Percentiles rank a stretch among this genome's conserved stretches.
Evolutionary conservation across 2,113 vertebrate species (phyloP).

Genomic region (Spea multiplicata): DNA sequence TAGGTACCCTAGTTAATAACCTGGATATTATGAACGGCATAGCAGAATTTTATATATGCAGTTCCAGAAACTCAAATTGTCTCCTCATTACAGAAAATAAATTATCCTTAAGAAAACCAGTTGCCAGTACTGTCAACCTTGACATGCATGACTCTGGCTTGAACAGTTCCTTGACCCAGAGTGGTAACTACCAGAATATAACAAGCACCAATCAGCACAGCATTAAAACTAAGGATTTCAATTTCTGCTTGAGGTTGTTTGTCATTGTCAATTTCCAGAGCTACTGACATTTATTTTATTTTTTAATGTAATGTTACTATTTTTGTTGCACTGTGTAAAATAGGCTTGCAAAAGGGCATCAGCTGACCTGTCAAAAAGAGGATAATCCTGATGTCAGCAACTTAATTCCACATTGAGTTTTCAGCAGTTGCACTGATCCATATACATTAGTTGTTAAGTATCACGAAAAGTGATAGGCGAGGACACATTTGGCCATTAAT

Average conservation of each 20-base stretch:
- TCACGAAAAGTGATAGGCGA: no score
- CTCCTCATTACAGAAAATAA: conserved; percentile 38
- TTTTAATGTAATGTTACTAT: conserved; percentile 4
- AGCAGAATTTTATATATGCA: background rate
- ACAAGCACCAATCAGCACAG: conserved; percentile 33
- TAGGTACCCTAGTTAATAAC: background rate
- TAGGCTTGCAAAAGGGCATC: background rate
- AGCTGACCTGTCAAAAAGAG: background rate
- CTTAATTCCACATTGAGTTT: background rate
- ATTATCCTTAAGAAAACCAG: conserved; percentile 1
- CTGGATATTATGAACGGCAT: background rate
- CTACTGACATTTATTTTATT: background rate
- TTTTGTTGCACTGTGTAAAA: conserved; percentile 8
- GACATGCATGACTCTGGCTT: conserved; percentile 1
- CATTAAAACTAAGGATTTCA: conserved; percentile 1
- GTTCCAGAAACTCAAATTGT: background rate
- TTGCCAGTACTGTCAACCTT: conserved; percentile 28
- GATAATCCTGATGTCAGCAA: background rate
- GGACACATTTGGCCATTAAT: background rate
- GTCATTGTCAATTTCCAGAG: background rate
- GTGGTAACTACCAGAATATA: conserved; percentile 22
- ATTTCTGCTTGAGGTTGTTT: conserved; percentile 13
- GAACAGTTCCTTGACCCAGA: conserved; percentile 26
- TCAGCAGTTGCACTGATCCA: background rate
- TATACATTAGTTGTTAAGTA: background rate